Evolutionary conservation across 2,797 vertebrate genomes (phyloP), one percentile per base, ranked within the genome.

Genomic region (Pseudochromis fuscus): DNA sequence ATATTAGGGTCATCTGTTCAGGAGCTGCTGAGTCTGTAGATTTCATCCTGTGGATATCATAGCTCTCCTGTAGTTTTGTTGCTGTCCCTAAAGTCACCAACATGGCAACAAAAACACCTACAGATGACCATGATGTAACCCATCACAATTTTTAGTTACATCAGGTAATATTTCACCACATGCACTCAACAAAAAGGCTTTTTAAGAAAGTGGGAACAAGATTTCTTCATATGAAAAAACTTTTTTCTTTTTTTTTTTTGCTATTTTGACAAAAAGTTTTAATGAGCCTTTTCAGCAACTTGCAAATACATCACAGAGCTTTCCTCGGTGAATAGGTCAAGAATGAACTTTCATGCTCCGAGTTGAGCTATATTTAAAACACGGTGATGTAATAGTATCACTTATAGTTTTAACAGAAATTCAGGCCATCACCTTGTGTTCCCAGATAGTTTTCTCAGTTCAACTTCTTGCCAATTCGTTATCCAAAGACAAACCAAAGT

Each of bases 401-500:
- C n/a, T n/a, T n/a, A 44, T 19, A 42, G 40, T 19, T 9, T 37
- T 3, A 23, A 25, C 16, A 53, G 5, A n/a, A 40, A 37, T 28
- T 57, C 35, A 53, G n/a, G 49, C 23, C 58, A 31, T 55, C 38
- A 18, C 31, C 19, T 68, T 3, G 18, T 25, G 31, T 51, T 67
- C 57, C 44, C 28, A 59, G 61, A 48, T 6, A 28, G n/a, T 67
- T 69, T 70, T 11, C 21, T 73, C 25, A 19, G 10, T 61, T 71
- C 1, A 10, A 52, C 15, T 67, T 42, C 15, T 6, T 18, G 33
- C n/a, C 31, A 53, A 56, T 51, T 70, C 15, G 28, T 45, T 27
- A 55, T 63, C n/a, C 18, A 31, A 75, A 67, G 16, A 64, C 49
- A 45, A 78, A 70, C 18, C 33, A 67, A 63, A 67, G 25, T 23